A percentile compares a stretch with the other conserved stretches of the same genome.
These are phyloP conservation scores for Microdon myrmicae DNA, from an alignment of 2,888 invertebrate genomes.

Conservation along the genomic window DNA sequence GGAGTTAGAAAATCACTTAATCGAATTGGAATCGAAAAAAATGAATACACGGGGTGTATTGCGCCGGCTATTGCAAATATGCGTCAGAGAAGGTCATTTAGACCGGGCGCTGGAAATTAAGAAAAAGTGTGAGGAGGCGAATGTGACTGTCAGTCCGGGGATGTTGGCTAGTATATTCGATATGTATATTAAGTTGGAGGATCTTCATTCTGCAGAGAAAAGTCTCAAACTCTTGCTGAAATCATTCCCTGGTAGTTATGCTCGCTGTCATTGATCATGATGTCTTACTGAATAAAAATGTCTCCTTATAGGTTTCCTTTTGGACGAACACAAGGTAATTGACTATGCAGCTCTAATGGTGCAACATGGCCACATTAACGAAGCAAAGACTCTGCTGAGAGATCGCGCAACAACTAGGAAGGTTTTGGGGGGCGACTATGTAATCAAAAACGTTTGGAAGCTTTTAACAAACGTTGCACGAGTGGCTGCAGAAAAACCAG, in stretches of 20 bases:
- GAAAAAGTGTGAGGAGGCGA: constrained; percentile 69
- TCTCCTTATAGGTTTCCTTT: constrained; percentile 66
- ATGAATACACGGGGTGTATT: constrained; percentile 76
- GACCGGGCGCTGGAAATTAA: constrained; percentile 70
- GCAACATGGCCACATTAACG: constrained; percentile 61
- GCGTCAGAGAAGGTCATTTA: constrained; percentile 70
- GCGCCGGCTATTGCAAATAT: constrained; percentile 71
- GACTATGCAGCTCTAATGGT: constrained; percentile 73
- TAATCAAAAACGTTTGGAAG: constrained; percentile 72
- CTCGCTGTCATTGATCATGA: background rate
- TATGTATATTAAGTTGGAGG: constrained; percentile 70
- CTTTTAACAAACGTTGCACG: constrained; percentile 70
- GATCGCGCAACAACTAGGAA: constrained; percentile 69
- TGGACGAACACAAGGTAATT: constrained; percentile 76
- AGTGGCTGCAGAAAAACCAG: constrained; percentile 46
- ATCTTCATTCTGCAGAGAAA: constrained; percentile 70
- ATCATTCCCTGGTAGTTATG: constrained; percentile 65
- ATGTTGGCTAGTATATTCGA: constrained; percentile 76
- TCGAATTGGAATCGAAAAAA: constrained; percentile 74
- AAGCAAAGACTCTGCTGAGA: constrained; percentile 66
- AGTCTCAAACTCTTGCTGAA: constrained; percentile 69
- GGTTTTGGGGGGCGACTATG: constrained; percentile 66
- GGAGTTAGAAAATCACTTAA: constrained; percentile 73
- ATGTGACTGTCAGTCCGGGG: constrained; percentile 72
- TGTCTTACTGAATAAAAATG: background rate